These are phyloP conservation scores for Geodia barretti DNA, from an alignment of 37 sponge, comb jelly and placozoan species.

Conservation along the genomic window DNA sequence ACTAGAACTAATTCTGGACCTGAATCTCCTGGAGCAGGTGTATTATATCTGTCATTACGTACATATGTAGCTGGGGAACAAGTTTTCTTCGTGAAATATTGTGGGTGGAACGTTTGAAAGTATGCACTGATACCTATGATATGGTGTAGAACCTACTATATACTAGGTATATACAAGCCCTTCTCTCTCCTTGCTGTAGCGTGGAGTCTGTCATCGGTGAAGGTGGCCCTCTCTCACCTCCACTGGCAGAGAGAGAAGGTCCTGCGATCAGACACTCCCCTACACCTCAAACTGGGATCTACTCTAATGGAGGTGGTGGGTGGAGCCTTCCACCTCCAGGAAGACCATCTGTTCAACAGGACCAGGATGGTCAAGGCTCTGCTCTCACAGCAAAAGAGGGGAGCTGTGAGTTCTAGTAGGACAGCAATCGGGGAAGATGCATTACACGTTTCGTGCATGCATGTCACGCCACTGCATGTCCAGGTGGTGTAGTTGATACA, in stretches of 20 bases:
- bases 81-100: no score
- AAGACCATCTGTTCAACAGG: slow-evolving; percentile 20
- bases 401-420: slow-evolving; percentile 18
- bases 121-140: no score
- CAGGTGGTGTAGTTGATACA: no score
- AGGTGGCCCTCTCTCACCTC: slow-evolving; percentile 53
- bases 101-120: no score
- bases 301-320: slow-evolving; percentile 35
- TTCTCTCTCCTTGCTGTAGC: neutral
- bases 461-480: no score
- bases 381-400: slow-evolving; percentile 30
- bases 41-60: no score
- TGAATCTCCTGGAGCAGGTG: neutral
- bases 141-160: no score
- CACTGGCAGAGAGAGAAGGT: slow-evolving; percentile 57
- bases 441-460: no score
- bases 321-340: slow-evolving; percentile 6
- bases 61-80: no score
- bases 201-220: slow-evolving; percentile 56
- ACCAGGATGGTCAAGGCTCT: slow-evolving; percentile 18
- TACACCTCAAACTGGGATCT: slow-evolving; percentile 18
- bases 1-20: neutral
- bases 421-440: no score
- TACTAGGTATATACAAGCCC: no score
- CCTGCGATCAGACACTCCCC: neutral